Evolutionary conservation across 64 coral and sea anemone genomes (phyloP).

Genomic region (Montipora capricornis): DNA sequence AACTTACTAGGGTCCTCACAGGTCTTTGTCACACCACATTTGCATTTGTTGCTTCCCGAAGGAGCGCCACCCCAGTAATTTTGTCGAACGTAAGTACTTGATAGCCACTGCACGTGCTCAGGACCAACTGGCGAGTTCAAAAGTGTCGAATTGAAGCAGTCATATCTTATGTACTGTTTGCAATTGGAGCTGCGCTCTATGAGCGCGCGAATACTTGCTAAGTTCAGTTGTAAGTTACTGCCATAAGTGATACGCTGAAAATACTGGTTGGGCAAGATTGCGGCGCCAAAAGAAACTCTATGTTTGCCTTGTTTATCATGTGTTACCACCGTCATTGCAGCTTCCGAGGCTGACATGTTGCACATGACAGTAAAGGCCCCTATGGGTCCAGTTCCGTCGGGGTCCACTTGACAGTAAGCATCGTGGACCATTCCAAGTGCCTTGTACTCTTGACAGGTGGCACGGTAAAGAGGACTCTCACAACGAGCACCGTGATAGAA

Average conservation of each 20-base stretch:
- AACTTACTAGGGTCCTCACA: slow-evolving; percentile 75
- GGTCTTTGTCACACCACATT: slow-evolving; percentile 69
- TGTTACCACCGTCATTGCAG: slow-evolving; percentile 59
- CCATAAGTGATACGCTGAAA: slow-evolving; percentile 68
- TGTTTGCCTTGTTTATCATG: slow-evolving; percentile 66
- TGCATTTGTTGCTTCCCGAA: slow-evolving; percentile 61
- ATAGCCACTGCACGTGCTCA: slow-evolving; percentile 75
- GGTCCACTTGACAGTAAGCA: slow-evolving; percentile 83
- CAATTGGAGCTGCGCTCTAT: slow-evolving; percentile 68
- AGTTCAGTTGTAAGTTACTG: background rate
- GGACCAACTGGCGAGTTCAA: slow-evolving; percentile 83
- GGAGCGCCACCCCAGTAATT: slow-evolving; percentile 85
- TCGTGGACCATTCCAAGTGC: slow-evolving; percentile 72
- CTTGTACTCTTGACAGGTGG: slow-evolving; percentile 88
- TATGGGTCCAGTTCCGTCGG: slow-evolving; percentile 79
- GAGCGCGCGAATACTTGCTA: slow-evolving; percentile 74
- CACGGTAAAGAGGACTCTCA: slow-evolving; percentile 76
- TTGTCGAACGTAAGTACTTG: slow-evolving; percentile 52
- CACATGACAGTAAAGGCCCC: slow-evolving; percentile 64
- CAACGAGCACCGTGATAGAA: slow-evolving; percentile 75
- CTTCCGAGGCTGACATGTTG: slow-evolving; percentile 75
- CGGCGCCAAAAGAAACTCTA: slow-evolving; percentile 43
- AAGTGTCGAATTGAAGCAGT: slow-evolving; percentile 76
- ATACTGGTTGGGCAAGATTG: background rate
- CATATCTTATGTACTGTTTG: slow-evolving; percentile 82